Percentiles rank a stretch among this genome's conserved stretches.
These are phyloP conservation scores for Takifugu bimaculatus DNA, from an alignment of 2,113 vertebrate genomes.

Conservation along the genomic window DNA sequence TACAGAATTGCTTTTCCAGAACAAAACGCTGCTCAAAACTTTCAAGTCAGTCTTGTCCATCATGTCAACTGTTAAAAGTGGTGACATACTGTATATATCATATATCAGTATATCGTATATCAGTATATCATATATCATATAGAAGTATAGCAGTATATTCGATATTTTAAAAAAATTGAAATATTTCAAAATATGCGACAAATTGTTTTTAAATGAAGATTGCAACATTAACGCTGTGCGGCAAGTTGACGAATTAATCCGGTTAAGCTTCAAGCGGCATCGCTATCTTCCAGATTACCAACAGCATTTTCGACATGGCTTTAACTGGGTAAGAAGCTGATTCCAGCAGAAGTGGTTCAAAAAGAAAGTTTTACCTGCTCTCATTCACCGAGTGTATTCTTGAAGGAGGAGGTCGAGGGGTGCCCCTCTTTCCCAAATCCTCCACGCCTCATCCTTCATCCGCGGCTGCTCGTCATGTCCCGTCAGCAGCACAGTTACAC, in stretches of 20 bases:
- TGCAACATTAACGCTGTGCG: no score
- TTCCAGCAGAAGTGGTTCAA: slow-evolving; percentile 65
- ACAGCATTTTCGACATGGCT: slow-evolving; percentile 72
- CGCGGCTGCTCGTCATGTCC: slow-evolving; percentile 94
- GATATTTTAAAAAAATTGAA: no score
- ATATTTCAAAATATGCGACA: no score
- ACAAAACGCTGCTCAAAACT: no score
- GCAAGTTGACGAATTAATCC: slow-evolving; percentile 43
- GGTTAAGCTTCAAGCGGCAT: slow-evolving; percentile 62
- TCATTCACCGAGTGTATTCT: slow-evolving; percentile 73
- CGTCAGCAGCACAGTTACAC: slow-evolving; percentile 98
- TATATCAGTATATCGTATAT: no score
- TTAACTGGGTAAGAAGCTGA: slow-evolving; percentile 75
- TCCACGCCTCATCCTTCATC: slow-evolving; percentile 99
- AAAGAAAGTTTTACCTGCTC: slow-evolving; percentile 59
- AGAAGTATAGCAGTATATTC: no score
- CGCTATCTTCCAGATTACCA: slow-evolving; percentile 49
- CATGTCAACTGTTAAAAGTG: no score
- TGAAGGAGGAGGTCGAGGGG: slow-evolving; percentile 85
- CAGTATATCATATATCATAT: no score
- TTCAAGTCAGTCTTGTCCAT: no score
- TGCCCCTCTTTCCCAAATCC: slow-evolving; percentile 85
- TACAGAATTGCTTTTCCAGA: no score
- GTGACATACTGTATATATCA: no score
- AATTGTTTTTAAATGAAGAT: no score